These are phyloP conservation scores for Platyrinchus mystaceus DNA, from an alignment of 2,797 vertebrate species.

Conservation along the genomic window DNA sequence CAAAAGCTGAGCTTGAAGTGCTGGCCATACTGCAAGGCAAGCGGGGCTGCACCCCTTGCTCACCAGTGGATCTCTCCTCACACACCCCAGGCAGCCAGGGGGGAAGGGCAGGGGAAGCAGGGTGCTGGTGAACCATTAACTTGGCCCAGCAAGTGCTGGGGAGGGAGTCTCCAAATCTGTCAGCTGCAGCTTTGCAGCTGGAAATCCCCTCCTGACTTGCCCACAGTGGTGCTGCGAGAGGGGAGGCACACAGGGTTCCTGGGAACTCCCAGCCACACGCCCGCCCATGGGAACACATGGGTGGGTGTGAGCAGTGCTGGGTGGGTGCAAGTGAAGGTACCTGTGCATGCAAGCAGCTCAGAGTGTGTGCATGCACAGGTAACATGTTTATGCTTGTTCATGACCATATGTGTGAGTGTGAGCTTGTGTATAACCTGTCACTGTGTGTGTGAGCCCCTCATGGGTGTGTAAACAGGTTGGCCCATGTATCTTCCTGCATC, in stretches of 20 bases:
- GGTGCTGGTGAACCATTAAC: not conserved
- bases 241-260: not conserved
- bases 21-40: not conserved
- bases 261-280: rapidly evolving
- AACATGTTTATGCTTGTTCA: not conserved
- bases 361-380: not conserved
- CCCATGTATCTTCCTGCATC: rapidly evolving
- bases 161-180: not conserved
- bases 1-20: not conserved
- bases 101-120: not conserved
- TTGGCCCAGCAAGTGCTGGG: not conserved
- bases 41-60: not conserved
- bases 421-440: not conserved
- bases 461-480: not conserved
- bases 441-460: rapidly evolving
- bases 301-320: not conserved
- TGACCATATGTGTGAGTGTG: not conserved
- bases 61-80: rapidly evolving
- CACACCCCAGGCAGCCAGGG: rapidly evolving
- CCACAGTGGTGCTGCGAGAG: not conserved
- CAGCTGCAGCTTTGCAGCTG: not conserved
- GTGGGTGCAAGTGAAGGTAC: not conserved
- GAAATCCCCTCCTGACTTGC: constrained; percentile 34
- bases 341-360: not conserved
- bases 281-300: not conserved